A percentile compares a stretch with the other conserved stretches of the same genome.
Conservation (phyloP, 2,888 invertebrate genomes). For the Meganola albula region DNA sequence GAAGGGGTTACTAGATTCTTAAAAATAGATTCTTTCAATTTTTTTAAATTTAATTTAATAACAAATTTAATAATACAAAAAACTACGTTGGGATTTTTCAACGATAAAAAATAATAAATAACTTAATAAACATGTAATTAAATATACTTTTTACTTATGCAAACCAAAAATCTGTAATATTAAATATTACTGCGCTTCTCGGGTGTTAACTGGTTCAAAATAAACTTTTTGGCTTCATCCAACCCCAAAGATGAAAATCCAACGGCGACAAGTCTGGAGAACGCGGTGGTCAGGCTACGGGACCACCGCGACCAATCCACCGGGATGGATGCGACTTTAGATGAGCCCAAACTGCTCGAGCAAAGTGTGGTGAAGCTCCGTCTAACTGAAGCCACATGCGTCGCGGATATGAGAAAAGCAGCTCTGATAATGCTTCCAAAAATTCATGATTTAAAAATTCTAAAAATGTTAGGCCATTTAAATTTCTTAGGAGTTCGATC, state of each 20-base stretch:
- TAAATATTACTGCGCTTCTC: too few species aligned
- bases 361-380: conserved; percentile 11
- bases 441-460: conserved; percentile 1
- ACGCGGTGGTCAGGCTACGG: conserved; percentile 19
- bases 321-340: too few species aligned
- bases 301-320: conserved; percentile 19
- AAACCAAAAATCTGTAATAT: too few species aligned
- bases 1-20: too few species aligned
- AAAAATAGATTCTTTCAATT: too few species aligned
- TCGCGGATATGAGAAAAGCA: conserved; percentile 3
- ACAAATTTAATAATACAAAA: too few species aligned
- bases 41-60: too few species aligned
- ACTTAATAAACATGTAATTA: too few species aligned
- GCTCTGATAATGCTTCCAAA: background rate
- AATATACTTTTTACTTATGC: too few species aligned
- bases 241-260: conserved; percentile 18
- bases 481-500: conserved; percentile 3
- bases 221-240: conserved; percentile 17
- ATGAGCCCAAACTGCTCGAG: too few species aligned
- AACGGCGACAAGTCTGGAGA: conserved; percentile 20
- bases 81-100: too few species aligned
- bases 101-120: too few species aligned
- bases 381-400: conserved; percentile 8
- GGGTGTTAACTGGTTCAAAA: conserved; percentile 5
- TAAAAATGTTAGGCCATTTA: conserved; percentile 1